Evolutionary conservation across 2,113 vertebrate species (phyloP).

Genomic region (Eublepharis macularius): DNA sequence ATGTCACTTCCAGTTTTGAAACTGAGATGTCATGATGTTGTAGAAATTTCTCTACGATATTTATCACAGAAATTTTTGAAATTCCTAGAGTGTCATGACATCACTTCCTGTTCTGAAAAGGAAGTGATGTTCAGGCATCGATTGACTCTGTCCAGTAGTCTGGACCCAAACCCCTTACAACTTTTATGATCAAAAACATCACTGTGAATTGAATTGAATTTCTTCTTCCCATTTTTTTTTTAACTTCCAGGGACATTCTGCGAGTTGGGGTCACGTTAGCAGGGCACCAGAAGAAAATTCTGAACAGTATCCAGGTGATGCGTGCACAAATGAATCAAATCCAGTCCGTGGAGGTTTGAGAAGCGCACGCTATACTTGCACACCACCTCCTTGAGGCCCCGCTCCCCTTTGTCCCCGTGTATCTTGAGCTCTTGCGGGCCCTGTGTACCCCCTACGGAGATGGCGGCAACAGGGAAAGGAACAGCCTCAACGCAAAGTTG

Average conservation of each 20-base stretch:
- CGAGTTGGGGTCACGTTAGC: slow-evolving; percentile 92
- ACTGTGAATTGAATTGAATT: background rate
- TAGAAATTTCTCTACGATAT: no score
- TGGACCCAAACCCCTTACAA: no score
- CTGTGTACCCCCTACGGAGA: slow-evolving; percentile 53
- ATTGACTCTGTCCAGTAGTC: no score
- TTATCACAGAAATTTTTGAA: no score
- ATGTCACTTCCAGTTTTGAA: no score
- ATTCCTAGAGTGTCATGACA: no score
- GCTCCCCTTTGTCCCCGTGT: slow-evolving; percentile 56
- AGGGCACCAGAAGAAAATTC: slow-evolving; percentile 98
- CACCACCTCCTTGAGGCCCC: slow-evolving; percentile 64
- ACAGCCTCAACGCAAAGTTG: slow-evolving; percentile 23
- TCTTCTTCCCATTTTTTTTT: fast-evolving
- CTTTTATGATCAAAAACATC: no score
- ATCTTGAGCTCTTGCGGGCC: slow-evolving; percentile 54
- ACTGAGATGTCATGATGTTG: no score
- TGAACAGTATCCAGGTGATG: slow-evolving; percentile 98
- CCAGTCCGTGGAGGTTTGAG: slow-evolving; percentile 96
- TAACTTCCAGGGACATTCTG: slow-evolving; percentile 85
- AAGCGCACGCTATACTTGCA: slow-evolving; percentile 41
- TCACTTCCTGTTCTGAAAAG: no score
- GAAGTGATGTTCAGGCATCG: no score
- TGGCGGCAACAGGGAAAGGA: slow-evolving; percentile 57
- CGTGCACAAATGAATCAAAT: slow-evolving; percentile 98